Conservation (phyloP, 92 coral and sea anemone species). For the Bergia sp. region DNA sequence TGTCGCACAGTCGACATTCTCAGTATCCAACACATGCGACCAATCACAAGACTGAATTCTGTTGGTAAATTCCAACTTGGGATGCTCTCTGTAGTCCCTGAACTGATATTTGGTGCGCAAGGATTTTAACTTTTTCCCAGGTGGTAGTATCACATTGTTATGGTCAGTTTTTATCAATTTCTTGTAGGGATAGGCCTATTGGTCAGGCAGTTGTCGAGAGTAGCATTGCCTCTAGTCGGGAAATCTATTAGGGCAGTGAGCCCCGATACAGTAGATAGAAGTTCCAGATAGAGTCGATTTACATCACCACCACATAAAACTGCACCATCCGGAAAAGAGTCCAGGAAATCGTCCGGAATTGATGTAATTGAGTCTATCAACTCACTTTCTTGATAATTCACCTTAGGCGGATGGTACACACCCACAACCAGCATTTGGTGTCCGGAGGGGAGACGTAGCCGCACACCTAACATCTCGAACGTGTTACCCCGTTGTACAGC, state of each 20-base stretch:
- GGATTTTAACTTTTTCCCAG: conserved; percentile 15
- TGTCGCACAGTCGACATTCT: too few species aligned
- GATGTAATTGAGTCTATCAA: conserved; percentile 5
- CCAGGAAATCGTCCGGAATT: conserved; percentile 40
- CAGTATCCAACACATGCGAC: too few species aligned
- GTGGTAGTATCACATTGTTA: too few species aligned
- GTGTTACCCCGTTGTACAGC: too few species aligned
- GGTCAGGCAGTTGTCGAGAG: conserved; percentile 31
- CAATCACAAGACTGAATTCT: too few species aligned
- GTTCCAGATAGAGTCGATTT: conserved; percentile 40
- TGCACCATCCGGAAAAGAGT: conserved; percentile 47
- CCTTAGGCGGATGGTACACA: too few species aligned
- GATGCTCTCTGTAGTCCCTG: conserved; percentile 20
- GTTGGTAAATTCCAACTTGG: neutral
- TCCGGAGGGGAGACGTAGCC: too few species aligned
- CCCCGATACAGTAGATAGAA: conserved; percentile 12
- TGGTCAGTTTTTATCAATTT: neutral
- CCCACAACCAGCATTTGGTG: too few species aligned
- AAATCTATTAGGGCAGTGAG: conserved; percentile 46
- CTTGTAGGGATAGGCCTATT: conserved; percentile 25
- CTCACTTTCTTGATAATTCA: neutral
- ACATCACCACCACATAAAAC: conserved; percentile 60
- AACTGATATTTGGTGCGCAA: conserved; percentile 14
- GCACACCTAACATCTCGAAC: too few species aligned
- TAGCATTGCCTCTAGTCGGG: conserved; percentile 54